These are phyloP conservation scores for Diogma glabrata DNA, from an alignment of 2,888 invertebrate species.

Conservation along the genomic window DNA sequence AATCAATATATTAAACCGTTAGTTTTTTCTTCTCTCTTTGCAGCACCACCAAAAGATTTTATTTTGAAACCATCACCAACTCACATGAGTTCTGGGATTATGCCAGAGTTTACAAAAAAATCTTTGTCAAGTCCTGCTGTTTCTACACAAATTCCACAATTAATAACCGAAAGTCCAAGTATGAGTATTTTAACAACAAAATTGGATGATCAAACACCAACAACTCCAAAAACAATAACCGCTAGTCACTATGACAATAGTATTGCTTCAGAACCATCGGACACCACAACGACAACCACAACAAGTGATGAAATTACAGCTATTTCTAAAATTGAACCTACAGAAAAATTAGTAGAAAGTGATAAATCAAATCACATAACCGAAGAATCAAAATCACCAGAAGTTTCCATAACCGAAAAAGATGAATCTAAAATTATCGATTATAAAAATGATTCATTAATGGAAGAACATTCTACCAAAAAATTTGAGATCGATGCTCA, in stretches of 20 bases:
- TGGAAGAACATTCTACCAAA: slow-evolving; percentile 15
- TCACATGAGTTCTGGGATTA: too few relatives aligned
- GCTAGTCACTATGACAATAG: slow-evolving; percentile 29
- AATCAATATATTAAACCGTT: too few relatives aligned
- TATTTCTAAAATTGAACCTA: slow-evolving; percentile 26
- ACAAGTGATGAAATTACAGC: slow-evolving; percentile 36
- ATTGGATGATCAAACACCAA: slow-evolving; percentile 27
- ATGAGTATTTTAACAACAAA: slow-evolving; percentile 28
- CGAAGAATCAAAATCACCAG: slow-evolving; percentile 12
- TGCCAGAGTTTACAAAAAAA: slow-evolving; percentile 33
- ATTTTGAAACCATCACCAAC: too few relatives aligned
- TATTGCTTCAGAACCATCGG: slow-evolving; percentile 35
- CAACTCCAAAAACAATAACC: slow-evolving; percentile 11
- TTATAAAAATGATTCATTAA: not conserved
- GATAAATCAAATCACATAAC: slow-evolving; percentile 23
- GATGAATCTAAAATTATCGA: slow-evolving; percentile 11
- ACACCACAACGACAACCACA: slow-evolving; percentile 35
- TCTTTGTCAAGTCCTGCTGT: slow-evolving; percentile 36
- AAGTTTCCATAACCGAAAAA: slow-evolving; percentile 10
- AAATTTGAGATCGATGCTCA: slow-evolving; percentile 26
- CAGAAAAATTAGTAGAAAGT: slow-evolving; percentile 28
- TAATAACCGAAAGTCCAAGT: slow-evolving; percentile 34
- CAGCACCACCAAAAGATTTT: too few relatives aligned
- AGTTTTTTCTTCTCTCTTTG: too few relatives aligned
- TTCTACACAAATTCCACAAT: slow-evolving; percentile 25